Base-by-base conservation (phyloP, 2,113 vertebrate genomes). In the Danionella cerebrum region DNA sequence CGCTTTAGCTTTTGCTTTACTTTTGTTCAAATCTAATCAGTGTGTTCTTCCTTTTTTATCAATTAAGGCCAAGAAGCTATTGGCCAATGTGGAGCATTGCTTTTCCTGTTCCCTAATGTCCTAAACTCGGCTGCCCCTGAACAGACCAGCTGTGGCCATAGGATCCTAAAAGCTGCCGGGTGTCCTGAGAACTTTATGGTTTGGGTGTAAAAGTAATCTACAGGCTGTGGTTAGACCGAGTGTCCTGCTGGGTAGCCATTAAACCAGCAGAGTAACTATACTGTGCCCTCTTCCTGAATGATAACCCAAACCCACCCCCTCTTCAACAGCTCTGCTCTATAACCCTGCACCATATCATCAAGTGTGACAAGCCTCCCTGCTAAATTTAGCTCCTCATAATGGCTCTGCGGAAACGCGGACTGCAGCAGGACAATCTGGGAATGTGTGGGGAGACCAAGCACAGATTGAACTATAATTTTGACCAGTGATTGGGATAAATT, bases 381-480 rank as follows among this genome's bases (percentile, higher is more conserved):
- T 86, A 86, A 87, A 84, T 87, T 86, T 84, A 87, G 84, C 66
- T 71, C 36, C 25, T 54, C 77, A 82, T 87, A 83, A 85, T 85
- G 71, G 82, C 78, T 80, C 75, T 79, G 78, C 73, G 72, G 78
- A 82, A 77, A 62, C 45, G 60, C 69, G 48, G 73, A 70, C 70
- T 65, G 67, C 70, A 76, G 47, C 68, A 50, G 55, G 60, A 64
- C 77, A 38, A 57, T 74, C 73, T 79, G 48, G 53, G 52, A 73
- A 65, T 68, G 39, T 10, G 39, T 21, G 33, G 31, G 35, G 62
- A 47, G 39, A 25, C 53, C 42, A 62, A 33, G 29, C 41, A 50
- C 41, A 64, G 44, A 48, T 64, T 7, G 18, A 29, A 6, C 18
- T 6, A 5, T 36, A 19, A 22, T 27, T 64, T 48, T 25, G 60